A percentile compares a stretch with the other conserved stretches of the same genome.
Evolutionary conservation across 2,113 vertebrate genomes (phyloP).

Genomic region (Thymallus thymallus): DNA sequence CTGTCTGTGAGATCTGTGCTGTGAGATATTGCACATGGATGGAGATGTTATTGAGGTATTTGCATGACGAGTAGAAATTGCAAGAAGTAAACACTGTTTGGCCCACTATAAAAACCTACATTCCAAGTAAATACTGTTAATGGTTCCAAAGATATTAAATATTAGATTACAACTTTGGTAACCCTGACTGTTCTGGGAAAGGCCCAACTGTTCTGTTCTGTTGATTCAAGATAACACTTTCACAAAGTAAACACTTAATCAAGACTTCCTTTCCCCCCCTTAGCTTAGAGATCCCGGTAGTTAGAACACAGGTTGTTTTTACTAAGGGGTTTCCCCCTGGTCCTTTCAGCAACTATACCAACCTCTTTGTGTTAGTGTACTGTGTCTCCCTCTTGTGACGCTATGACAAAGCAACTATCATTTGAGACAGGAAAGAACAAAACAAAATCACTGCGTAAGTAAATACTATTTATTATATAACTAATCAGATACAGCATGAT

Average conservation of each 20-base stretch:
- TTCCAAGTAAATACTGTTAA: background rate
- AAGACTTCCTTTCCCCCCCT: no score
- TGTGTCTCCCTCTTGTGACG: background rate
- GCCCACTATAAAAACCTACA: background rate
- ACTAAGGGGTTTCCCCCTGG: background rate
- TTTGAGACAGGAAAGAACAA: background rate
- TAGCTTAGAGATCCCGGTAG: no score
- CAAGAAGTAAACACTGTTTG: background rate
- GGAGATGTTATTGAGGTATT: background rate
- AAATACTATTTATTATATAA: conserved; percentile 3
- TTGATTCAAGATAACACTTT: no score
- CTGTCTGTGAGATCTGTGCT: background rate
- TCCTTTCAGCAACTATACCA: background rate
- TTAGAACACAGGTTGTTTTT: no score
- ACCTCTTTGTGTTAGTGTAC: background rate
- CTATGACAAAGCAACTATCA: background rate
- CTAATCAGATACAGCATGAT: conserved; percentile 38
- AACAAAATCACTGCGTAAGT: background rate
- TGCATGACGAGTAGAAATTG: background rate
- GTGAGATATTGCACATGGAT: background rate
- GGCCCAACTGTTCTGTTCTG: no score
- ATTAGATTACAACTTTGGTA: no score
- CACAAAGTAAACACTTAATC: no score
- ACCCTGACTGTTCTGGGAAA: no score
- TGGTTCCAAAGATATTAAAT: no score